These are phyloP conservation scores for Amblyjoppa fuscipennis DNA, from an alignment of 2,888 invertebrate genomes.

Conservation along the genomic window DNA sequence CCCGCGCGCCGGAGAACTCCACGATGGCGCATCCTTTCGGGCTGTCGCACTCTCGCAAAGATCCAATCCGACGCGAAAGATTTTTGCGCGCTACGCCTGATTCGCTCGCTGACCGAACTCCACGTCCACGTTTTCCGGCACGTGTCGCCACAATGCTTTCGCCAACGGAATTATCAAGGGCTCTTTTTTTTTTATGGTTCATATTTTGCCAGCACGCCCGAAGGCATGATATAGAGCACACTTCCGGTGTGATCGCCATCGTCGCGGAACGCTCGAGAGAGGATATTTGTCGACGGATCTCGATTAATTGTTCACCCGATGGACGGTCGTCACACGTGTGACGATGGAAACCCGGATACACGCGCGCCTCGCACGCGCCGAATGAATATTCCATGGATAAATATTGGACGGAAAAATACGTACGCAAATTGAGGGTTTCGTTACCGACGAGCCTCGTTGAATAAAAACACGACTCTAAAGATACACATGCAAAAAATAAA, in stretches of 20 bases:
- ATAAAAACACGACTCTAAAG: not conserved
- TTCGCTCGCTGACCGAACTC: constrained; percentile 28
- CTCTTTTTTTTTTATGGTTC: not conserved
- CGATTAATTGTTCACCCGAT: not conserved
- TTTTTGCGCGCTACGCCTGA: not conserved
- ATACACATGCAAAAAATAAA: not conserved
- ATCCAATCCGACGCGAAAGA: constrained; percentile 25
- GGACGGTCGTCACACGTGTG: not conserved
- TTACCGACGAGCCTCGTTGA: not conserved
- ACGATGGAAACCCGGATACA: not conserved
- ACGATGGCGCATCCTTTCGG: constrained; percentile 26
- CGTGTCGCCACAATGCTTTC: constrained; percentile 16
- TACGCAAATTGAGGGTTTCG: constrained; percentile 3
- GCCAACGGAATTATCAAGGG: not conserved
- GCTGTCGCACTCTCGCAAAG: not conserved
- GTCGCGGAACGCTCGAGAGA: not conserved
- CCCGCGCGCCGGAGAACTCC: constrained; percentile 7
- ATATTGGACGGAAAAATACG: not conserved
- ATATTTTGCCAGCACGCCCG: not conserved
- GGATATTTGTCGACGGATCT: not conserved
- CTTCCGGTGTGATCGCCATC: not conserved
- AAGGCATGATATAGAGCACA: not conserved
- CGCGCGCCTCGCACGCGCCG: not conserved
- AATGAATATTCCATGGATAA: constrained; percentile 6
- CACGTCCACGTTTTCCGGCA: constrained; percentile 12